A percentile compares a stretch with the other conserved stretches of the same genome.
These are phyloP conservation scores for Prietella phreatophila DNA, from an alignment of 2,113 vertebrate genomes.

Conservation along the genomic window DNA sequence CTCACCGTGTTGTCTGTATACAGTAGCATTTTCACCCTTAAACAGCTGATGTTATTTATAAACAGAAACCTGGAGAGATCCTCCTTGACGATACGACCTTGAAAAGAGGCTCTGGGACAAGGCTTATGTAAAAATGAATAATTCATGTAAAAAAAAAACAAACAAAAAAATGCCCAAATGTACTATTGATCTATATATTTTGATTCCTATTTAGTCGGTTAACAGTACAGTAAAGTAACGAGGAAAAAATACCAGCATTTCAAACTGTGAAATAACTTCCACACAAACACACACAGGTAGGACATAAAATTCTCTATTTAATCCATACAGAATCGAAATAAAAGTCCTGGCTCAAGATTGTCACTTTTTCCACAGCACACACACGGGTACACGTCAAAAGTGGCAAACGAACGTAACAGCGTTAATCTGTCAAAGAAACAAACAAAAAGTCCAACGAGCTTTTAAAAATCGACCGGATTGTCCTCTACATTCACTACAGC, in stretches of 20 bases:
- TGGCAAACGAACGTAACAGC: slow-evolving; percentile 57
- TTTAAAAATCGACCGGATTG: slow-evolving; percentile 77
- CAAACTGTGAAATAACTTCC: neutral
- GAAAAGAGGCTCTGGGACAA: neutral
- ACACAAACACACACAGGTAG: slow-evolving; percentile 54
- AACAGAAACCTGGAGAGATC: slow-evolving; percentile 46
- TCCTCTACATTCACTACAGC: slow-evolving; percentile 74
- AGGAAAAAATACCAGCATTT: neutral
- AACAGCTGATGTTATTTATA: slow-evolving; percentile 53
- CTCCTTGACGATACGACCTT: slow-evolving; percentile 42
- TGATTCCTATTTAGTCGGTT: neutral
- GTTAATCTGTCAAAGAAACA: slow-evolving; percentile 47
- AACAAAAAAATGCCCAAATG: no score
- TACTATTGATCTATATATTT: neutral
- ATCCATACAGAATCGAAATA: slow-evolving; percentile 76
- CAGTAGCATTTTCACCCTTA: slow-evolving; percentile 57
- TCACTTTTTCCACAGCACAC: slow-evolving; percentile 80
- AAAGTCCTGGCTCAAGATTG: slow-evolving; percentile 79
- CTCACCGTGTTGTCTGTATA: slow-evolving; percentile 69
- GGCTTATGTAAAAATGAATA: neutral
- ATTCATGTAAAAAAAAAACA: neutral
- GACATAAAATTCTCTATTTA: slow-evolving; percentile 73
- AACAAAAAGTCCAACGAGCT: slow-evolving; percentile 63
- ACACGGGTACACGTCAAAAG: slow-evolving; percentile 68
- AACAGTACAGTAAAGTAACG: neutral